Base-by-base conservation (phyloP, 2,113 vertebrate genomes). In the Plecturocebus donacophilus region DNA sequence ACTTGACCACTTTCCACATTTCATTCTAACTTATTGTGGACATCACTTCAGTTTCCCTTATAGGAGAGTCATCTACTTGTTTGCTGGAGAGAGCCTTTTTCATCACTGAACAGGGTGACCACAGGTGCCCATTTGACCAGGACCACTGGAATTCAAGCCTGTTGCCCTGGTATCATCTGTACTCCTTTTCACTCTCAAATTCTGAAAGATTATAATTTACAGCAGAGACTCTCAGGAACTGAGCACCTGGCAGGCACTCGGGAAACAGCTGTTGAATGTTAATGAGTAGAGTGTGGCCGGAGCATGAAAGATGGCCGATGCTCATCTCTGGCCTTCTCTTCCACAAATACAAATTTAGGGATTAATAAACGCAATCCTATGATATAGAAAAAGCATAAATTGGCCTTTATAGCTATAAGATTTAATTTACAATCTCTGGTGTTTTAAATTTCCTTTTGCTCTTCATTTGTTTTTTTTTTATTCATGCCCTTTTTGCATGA, bases 361-460 rank as follows among this genome's bases (percentile, higher is more conserved):
- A 94, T 40, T 68, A 77, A 95, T 38, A 91, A 82, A 87, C n/a
- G 38, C 13, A 75, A 70, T 11, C 4, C 58, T 54, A 23, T 45
- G 45, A 58, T 21, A 83, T n/a, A 71, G 56, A 80, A 93, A 84
- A 90, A 23, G 38, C 45, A n/a, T 75, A 88, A 90, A 77, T 2
- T n/a, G 25, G 12, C 32, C 75, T 93, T 47, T 73, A 91, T 11
- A 30, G 8, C 32, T 64, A 83, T 21, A 89, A 47, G 40, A 75
- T 64, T 42, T 45, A 91, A 68, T 75, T 84, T 49, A 19, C 11
- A 64, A 5, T 92, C n/a, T 16, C 54, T 16, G 14, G 17, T 8
- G 0, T 77, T 83, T 97, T 40, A 93, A 75, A 73, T 81, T 92
- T 84, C 49, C 73, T 89, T 92, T 71, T 86, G 40, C 32, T 97